Base-by-base conservation (phyloP, 2,888 invertebrate genomes). In the Alloplasta piceator region DNA sequence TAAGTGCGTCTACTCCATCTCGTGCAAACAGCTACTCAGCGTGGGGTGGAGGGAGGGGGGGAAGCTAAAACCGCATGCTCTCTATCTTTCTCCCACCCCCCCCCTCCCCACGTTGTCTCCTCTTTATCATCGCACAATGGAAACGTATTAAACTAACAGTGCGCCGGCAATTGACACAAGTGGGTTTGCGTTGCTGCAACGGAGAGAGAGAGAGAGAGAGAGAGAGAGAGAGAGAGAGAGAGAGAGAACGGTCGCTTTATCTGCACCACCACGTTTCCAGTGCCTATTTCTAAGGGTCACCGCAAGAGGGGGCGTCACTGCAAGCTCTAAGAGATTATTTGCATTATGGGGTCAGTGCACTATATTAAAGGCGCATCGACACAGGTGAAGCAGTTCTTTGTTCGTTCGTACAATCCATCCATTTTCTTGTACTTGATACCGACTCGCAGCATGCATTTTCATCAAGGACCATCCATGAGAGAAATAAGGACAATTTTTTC, bases 161-260 rank as follows among this genome's bases (percentile, higher is more conserved):
- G 74, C 56, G 14, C 50, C 61, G 60, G 58, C 74, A 75, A 75
- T 79, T 79, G 74, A 79, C 79, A 79, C 79, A 79, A 79, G 79
- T 79, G 26, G 79, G 50, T 64, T 64, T 48, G 64, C 58, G 70
- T 74, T 70, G 64, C 46, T 79, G 70, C 52, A 46, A 36, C 63
- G 46, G 26, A 26, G 26, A 26, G 26, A 26, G 26, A 26, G 26
- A 26, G 26, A 26, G 26, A 26, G 26, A 26, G 26, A 26, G 26
- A 26, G 26, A 26, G 26, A 26, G 26, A 26, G 26, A 26, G 26
- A 26, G 26, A 26, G 26, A 26, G 26, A 26, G 26, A 26, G 26
- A 26, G 46, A 56, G 46, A 50, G 70, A 39, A 64, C 55, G 58
- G 55, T 43, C 9, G 58, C 64, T 79, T 79, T 79, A 70, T 64